Percentiles rank a stretch among this genome's conserved stretches.
Evolutionary conservation across 2,888 invertebrate species (phyloP).

Genomic region (Sacculina carcini): DNA sequence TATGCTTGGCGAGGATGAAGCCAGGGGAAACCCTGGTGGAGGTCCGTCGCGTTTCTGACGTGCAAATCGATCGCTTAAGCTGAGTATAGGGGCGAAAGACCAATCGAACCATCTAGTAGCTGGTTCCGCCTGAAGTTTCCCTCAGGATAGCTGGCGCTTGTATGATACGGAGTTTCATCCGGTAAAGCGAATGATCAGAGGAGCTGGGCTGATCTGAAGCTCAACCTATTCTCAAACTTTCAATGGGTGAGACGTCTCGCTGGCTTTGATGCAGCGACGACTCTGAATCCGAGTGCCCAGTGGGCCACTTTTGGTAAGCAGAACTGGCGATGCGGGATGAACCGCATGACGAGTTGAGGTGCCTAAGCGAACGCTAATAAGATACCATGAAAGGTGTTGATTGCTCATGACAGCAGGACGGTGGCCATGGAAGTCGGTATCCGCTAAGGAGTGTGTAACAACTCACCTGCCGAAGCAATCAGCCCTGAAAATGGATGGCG

Average conservation of each 20-base stretch:
- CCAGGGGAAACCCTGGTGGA: constrained; percentile 40
- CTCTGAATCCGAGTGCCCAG: no score
- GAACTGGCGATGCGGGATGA: constrained; percentile 53
- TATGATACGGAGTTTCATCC: constrained; percentile 34
- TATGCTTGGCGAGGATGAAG: constrained; percentile 42
- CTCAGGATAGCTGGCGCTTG: constrained; percentile 39
- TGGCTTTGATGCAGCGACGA: no score
- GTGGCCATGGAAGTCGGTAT: constrained; percentile 46
- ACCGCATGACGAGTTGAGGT: constrained; percentile 41
- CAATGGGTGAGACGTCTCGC: constrained; percentile 41
- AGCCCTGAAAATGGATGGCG: constrained; percentile 39
- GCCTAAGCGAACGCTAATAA: constrained; percentile 33
- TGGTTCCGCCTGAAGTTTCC: constrained; percentile 49
- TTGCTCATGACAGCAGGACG: constrained; percentile 14
- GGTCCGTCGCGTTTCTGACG: constrained; percentile 45
- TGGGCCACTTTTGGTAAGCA: constrained; percentile 48
- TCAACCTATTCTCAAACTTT: constrained; percentile 51
- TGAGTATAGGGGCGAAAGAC: constrained; percentile 38
- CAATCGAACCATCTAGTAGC: constrained; percentile 52
- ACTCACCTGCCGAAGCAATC: constrained; percentile 36
- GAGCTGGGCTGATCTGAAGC: no score
- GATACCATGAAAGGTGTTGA: constrained; percentile 31
- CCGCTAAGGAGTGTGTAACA: constrained; percentile 34
- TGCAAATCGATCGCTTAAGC: constrained; percentile 56
- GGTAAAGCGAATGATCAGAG: no score